These are phyloP conservation scores for Trichomycterus rosablanca DNA, from an alignment of 2,113 vertebrate genomes.

Conservation along the genomic window DNA sequence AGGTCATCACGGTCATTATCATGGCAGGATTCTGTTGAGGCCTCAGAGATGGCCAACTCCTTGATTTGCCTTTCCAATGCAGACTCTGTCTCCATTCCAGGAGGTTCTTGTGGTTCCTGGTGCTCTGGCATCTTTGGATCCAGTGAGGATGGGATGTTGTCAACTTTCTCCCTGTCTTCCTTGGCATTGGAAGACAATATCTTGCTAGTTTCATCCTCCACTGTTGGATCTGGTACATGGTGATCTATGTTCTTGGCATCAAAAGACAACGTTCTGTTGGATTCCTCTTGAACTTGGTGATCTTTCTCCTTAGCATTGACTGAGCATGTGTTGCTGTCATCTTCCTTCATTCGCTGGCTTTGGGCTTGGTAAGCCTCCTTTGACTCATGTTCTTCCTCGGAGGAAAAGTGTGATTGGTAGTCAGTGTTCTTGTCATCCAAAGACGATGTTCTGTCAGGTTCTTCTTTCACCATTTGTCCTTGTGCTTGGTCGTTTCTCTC, in stretches of 20 bases:
- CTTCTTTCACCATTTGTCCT: no score
- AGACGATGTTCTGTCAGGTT: no score
- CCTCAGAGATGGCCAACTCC: conserved; percentile 23
- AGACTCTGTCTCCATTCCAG: conserved; percentile 14
- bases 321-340: background rate
- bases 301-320: background rate
- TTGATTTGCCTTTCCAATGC: conserved; percentile 34
- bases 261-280: background rate
- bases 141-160: no score
- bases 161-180: no score
- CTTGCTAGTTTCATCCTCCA: conserved; percentile 10
- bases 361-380: conserved; percentile 3
- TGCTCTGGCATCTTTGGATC: no score
- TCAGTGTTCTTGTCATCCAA: no score
- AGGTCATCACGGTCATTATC: conserved; percentile 54
- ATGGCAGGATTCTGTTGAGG: conserved; percentile 34
- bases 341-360: background rate
- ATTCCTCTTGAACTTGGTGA: background rate
- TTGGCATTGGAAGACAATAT: conserved; percentile 3
- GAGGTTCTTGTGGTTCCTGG: conserved; percentile 16
- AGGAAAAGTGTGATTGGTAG: no score
- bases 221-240: background rate
- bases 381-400: no score
- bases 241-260: background rate
- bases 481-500: no score